A percentile compares a stretch with the other conserved stretches of the same genome.
Conservation (phyloP, 2,113 vertebrate species). For the Brachionichthys hirsutus region DNA sequence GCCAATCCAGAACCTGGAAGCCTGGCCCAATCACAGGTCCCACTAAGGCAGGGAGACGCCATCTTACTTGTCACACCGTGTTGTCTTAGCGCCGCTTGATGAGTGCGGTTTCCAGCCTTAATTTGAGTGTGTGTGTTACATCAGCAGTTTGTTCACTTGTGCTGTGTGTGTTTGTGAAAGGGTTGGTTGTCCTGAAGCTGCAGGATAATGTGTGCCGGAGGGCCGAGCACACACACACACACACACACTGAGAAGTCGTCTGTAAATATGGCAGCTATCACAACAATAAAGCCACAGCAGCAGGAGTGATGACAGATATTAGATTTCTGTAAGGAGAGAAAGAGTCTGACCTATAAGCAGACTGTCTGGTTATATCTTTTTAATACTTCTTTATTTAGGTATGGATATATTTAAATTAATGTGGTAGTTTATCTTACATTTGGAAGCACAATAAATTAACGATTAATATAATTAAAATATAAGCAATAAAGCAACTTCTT, state of each 20-base stretch:
- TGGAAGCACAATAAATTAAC: too few species aligned
- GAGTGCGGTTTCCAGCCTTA: constrained; percentile 15
- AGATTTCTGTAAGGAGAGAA: constrained; percentile 22
- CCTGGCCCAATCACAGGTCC: constrained; percentile 35
- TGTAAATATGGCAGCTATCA: neutral
- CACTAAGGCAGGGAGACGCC: constrained; percentile 6
- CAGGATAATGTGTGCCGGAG: neutral
- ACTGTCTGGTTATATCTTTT: too few species aligned
- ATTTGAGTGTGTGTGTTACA: neutral
- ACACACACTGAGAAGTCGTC: neutral
- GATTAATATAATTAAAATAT: too few species aligned
- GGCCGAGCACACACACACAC: constrained; percentile 3
- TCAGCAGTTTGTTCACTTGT: neutral
- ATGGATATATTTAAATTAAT: too few species aligned
- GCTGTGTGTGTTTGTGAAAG: neutral
- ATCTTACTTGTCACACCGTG: constrained; percentile 26
- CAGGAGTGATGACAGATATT: constrained; percentile 22
- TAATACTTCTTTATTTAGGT: too few species aligned
- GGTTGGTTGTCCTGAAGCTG: neutral
- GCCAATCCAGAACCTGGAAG: constrained; percentile 51
- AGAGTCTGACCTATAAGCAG: too few species aligned
- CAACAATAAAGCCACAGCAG: constrained; percentile 30
- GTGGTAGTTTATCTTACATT: too few species aligned
- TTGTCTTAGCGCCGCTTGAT: constrained; percentile 9
- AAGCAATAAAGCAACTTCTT: too few species aligned